Base-by-base conservation (phyloP, 2,113 vertebrate genomes). In the Pelvicachromis taeniatus region DNA sequence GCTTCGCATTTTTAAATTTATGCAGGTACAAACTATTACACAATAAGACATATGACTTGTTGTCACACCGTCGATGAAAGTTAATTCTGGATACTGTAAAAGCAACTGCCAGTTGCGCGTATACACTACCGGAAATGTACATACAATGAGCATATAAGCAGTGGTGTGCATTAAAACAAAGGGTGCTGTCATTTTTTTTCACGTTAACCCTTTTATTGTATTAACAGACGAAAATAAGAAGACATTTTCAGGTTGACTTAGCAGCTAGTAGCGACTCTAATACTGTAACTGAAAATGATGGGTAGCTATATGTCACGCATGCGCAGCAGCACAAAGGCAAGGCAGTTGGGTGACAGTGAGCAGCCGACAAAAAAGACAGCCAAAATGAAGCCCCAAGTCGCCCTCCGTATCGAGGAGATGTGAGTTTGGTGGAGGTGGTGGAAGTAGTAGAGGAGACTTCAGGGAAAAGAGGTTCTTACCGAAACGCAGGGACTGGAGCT, bases 401-500 rank as follows among this genome's bases (percentile, higher is more conserved):
- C 52, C 8, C 17, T 81, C 21, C 19, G 75, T 4, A 33, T 48
- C 9, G 6, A 6, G 7, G 11, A 89, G 42, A 78, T 78, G 42
- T 77, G 23, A 77, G 61, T 78, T 83, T 35, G 29, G 17, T 55
- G 14, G 16, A 31, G 70, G 26, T 14, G 13, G 12, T 9, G 38
- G 31, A 7, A 52, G 31, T 2, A 3, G 21, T 2, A 16, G 29
- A 40, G 50, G 48, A 17, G 11, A 31, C 17, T 58, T 68, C 8
- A 87, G 12, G 38, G 29, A 90, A 91, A 84, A 78, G 58, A 77
- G 21, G 26, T 53, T 88, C 97, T 97, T 96, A 98, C 97, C 97
- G 97, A 98, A 87, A 97, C 97, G 92, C 97, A 97, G 92, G 97
- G 97, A 95, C 97, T 98, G 96, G 97, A 98, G 96, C 96, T 98